A percentile compares a stretch with the other conserved stretches of the same genome.
These are phyloP conservation scores for Elysia crispata DNA, from an alignment of 2,888 invertebrate species.

Conservation along the genomic window DNA sequence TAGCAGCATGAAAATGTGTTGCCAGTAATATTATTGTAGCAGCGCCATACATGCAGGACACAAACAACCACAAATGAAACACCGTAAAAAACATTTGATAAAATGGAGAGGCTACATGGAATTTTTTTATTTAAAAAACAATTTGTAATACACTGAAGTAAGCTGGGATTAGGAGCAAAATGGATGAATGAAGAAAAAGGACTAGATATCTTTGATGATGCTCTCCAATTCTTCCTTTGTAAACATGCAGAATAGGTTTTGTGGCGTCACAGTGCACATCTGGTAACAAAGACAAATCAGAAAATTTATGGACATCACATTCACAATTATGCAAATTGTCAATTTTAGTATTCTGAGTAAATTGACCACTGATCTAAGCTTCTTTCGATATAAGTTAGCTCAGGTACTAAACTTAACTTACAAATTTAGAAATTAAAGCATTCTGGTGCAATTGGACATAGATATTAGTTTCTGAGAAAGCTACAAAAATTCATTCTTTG, in stretches of 20 bases:
- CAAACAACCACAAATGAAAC: not conserved
- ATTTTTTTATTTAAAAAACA: too few species aligned
- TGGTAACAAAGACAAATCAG: conserved; percentile 52
- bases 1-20: not conserved
- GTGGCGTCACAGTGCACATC: conserved; percentile 93
- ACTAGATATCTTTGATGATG: conserved; percentile 83
- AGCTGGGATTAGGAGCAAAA: not conserved
- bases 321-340: too few species aligned
- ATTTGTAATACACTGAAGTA: too few species aligned
- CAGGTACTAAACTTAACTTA: too few species aligned
- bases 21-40: not conserved
- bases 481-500: too few species aligned
- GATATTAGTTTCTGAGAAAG: too few species aligned
- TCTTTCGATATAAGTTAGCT: too few species aligned
- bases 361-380: too few species aligned
- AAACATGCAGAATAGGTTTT: conserved; percentile 91
- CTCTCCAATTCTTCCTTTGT: conserved; percentile 92
- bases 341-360: too few species aligned
- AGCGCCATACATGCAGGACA: not conserved
- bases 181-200: not conserved
- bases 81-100: not conserved
- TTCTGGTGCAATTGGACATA: too few species aligned
- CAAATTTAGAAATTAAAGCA: too few species aligned
- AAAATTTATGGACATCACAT: too few species aligned
- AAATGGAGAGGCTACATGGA: not conserved